phyloP scores from a whole-genome alignment of 2,888 invertebrate genomes.

The Salticus scenicus region DNA sequence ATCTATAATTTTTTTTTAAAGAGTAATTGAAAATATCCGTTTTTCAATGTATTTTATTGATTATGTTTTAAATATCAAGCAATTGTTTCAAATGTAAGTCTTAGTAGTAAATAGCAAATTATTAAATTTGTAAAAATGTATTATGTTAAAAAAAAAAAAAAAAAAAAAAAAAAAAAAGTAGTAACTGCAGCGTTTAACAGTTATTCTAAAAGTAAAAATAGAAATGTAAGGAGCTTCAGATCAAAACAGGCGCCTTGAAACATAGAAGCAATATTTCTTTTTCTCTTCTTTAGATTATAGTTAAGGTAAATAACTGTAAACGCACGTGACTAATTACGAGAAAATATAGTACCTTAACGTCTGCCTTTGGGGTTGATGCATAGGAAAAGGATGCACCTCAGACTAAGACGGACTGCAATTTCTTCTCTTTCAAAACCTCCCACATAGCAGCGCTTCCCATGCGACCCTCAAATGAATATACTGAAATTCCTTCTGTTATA shows the following conservation, averaged over 20 bases:
- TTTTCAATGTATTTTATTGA: no score
- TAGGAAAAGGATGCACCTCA: conserved; percentile 58
- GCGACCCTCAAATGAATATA: background rate
- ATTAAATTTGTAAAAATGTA: no score
- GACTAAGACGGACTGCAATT: conserved; percentile 65
- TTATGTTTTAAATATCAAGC: no score
- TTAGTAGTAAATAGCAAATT: no score
- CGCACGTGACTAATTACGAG: conserved; percentile 47
- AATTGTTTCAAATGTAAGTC: no score
- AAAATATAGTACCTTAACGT: conserved; percentile 41
- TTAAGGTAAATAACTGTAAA: background rate
- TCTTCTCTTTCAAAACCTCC: conserved; percentile 65
- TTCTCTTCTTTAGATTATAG: background rate
- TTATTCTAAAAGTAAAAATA: background rate
- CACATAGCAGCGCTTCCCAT: conserved; percentile 29
- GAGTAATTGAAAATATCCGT: no score
- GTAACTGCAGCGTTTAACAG: background rate
- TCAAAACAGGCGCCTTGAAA: background rate
- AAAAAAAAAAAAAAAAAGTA: background rate
- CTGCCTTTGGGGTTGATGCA: conserved; percentile 43
- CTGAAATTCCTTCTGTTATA: no score
- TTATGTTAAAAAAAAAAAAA: no score
- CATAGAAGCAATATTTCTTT: background rate
- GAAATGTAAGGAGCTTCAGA: background rate
- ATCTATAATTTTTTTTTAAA: no score